Evolutionary conservation across 2,113 vertebrate genomes (phyloP).

Genomic region (Cromileptes altivelis): DNA sequence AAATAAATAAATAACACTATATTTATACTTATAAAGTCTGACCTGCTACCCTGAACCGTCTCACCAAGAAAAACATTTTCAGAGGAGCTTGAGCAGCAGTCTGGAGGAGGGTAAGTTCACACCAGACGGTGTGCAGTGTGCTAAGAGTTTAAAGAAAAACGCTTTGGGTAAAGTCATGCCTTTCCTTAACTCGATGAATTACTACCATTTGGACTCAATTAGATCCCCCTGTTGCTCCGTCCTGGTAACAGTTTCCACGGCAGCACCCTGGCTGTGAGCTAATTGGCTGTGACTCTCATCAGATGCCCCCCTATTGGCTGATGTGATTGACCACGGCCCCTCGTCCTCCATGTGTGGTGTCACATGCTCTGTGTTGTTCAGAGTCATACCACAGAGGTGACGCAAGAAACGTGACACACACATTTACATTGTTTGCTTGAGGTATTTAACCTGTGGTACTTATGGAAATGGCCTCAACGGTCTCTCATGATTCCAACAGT

Average conservation of each 20-base stretch:
- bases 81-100: not conserved
- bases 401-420: slow-evolving; percentile 2
- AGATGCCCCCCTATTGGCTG: slow-evolving; percentile 19
- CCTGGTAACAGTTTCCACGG: slow-evolving; percentile 53
- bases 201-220: slow-evolving; percentile 63
- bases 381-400: slow-evolving; percentile 29
- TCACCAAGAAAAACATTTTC: not conserved
- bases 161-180: slow-evolving; percentile 7
- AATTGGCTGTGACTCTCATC: slow-evolving; percentile 50
- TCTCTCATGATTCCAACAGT: not conserved
- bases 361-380: not conserved
- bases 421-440: not conserved
- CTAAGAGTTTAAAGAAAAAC: not conserved
- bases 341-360: slow-evolving; percentile 13
- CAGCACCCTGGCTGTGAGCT: slow-evolving; percentile 27
- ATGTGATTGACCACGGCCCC: slow-evolving; percentile 14
- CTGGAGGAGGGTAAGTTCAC: not conserved
- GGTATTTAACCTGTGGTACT: slow-evolving; percentile 4
- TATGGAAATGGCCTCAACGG: no score
- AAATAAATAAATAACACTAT: not conserved
- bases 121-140: not conserved
- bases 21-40: not conserved
- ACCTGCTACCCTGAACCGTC: not conserved
- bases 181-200: slow-evolving; percentile 35
- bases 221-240: not conserved